Evolutionary conservation across 2,113 vertebrate genomes (phyloP), one percentile per base, ranked within the genome.

Genomic region (Pollachius pollachius): DNA sequence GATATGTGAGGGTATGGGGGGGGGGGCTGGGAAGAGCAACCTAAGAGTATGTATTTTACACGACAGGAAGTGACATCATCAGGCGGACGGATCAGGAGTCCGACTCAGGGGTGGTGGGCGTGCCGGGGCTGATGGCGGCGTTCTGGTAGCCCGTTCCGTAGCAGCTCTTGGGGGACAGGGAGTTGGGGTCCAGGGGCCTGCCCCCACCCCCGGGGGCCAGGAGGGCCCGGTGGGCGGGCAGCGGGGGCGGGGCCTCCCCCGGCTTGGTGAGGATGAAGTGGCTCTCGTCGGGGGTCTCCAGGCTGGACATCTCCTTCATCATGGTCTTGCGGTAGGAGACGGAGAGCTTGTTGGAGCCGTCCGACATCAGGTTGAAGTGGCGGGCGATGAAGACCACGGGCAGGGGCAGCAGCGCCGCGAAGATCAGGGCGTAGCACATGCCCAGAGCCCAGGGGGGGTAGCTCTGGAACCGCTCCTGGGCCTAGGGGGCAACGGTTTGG

Each of bases 291-390:
- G 95, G 95, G 79, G 98, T 95, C 77, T 98, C 96, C 86, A 99
- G 76, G 85, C 94, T 98, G 83, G 97, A 99, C 52, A 97, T 95
- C 87, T 99, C 97, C 85, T 99, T 98, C 94, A 98, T 97, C 94
- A 99, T 96, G 76, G 94, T 94, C 84, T 98, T 96, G 81, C 96
- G 95, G 87, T 98, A 99, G 69, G 96, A 95, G 79, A 99, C 97
- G 0, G 96, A 98, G 30, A 99, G 93, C 75, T 96, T 94, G 52
- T 98, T 99, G 92, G 97, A 98, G 75, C 97, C 97, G 0, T 99
- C 97, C 0, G 97, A 95, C 21, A 98, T 87, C 0, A 98, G 91
- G 90, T 95, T 94, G 84, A 97, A 99, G 78, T 96, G 95, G 1
- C 95, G 91, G 15, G 94, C 94, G 72, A 98, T 82, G 81, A 97